phyloP scores from a whole-genome alignment of 2,888 invertebrate species.

The Platycheirus albimanus region DNA sequence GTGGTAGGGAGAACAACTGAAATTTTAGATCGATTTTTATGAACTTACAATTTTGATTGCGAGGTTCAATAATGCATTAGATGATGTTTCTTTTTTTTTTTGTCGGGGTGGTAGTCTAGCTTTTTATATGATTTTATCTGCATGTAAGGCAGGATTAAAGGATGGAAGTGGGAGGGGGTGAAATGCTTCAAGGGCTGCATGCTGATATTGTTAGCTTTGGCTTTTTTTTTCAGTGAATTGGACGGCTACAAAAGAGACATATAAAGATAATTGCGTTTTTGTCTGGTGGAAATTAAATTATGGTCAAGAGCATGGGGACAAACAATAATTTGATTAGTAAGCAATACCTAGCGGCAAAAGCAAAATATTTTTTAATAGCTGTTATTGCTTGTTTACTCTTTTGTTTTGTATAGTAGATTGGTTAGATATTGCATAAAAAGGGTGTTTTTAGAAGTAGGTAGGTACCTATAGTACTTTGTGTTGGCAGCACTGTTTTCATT shows the following conservation, averaged over 20 bases:
- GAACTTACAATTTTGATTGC: constrained; percentile 58
- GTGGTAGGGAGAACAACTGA: constrained; percentile 22
- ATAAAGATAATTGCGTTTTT: constrained; percentile 64
- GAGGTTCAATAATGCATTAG: constrained; percentile 30
- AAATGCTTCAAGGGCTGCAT: constrained; percentile 52
- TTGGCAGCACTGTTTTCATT: too few relatives aligned
- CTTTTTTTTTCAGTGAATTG: constrained; percentile 4
- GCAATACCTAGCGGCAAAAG: background rate
- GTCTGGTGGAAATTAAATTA: constrained; percentile 68
- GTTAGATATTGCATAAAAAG: too few relatives aligned
- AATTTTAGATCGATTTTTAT: constrained; percentile 68
- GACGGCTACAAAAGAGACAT: constrained; percentile 25
- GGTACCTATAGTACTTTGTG: too few relatives aligned
- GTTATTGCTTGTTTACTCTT: background rate
- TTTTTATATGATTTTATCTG: background rate
- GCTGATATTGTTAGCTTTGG: constrained; percentile 21
- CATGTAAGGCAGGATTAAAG: background rate
- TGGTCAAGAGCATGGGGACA: constrained; percentile 32
- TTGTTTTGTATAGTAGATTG: too few relatives aligned
- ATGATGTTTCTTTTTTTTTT: constrained; percentile 10
- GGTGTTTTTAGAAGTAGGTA: too few relatives aligned
- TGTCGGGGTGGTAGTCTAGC: constrained; percentile 1
- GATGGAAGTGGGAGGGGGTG: constrained; percentile 25
- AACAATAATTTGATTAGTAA: constrained; percentile 57
- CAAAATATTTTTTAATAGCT: background rate